Conservation (phyloP, 2,888 invertebrate genomes). For the Ecdyonurus torrentis region DNA sequence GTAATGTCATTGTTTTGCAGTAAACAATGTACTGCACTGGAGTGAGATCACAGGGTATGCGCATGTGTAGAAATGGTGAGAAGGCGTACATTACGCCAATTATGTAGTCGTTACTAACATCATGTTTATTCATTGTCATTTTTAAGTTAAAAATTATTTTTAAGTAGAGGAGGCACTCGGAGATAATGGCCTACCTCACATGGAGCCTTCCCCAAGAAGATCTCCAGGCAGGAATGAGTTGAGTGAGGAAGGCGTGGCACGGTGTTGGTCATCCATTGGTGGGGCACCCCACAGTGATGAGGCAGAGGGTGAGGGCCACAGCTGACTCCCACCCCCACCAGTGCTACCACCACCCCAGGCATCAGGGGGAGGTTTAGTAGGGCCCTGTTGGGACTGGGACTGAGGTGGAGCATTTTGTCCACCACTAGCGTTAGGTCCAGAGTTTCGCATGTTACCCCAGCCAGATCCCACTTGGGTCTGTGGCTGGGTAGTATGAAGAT, state of each 20-base stretch:
- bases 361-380: conserved; percentile 4
- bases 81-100: background rate
- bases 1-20: background rate
- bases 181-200: conserved; percentile 32
- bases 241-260: conserved; percentile 69
- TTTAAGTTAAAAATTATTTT: too few species aligned
- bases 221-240: conserved; percentile 79
- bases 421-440: conserved; percentile 9
- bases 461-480: conserved; percentile 17
- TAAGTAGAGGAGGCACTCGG: background rate
- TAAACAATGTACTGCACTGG: background rate
- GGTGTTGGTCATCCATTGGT: conserved; percentile 49
- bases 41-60: conserved; percentile 1
- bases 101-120: background rate
- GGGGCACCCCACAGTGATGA: conserved; percentile 31
- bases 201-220: conserved; percentile 72
- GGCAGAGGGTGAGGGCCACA: conserved; percentile 43
- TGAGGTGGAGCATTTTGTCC: conserved; percentile 8
- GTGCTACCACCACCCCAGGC: conserved; percentile 13
- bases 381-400: conserved; percentile 24
- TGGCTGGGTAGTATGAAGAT: conserved; percentile 44
- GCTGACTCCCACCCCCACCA: conserved; percentile 22
- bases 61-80: background rate
- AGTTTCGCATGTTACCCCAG: conserved; percentile 12
- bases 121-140: too few species aligned